Percentiles rank a stretch among this genome's conserved stretches.
Evolutionary conservation across 2,113 vertebrate species (phyloP).

Genomic region (Pseudolaguvia tuberculata): DNA sequence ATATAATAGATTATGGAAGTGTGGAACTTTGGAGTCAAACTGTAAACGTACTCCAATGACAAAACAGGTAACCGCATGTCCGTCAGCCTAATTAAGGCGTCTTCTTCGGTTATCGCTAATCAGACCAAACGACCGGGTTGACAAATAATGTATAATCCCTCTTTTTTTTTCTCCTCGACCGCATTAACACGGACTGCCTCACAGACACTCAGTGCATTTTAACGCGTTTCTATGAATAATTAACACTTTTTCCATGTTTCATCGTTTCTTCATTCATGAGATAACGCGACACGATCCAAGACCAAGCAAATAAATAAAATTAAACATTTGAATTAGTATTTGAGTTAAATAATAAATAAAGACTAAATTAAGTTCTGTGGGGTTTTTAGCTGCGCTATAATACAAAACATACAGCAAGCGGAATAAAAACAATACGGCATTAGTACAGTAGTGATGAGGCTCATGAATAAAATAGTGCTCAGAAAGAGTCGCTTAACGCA

Average conservation of each 20-base stretch:
- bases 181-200: conserved; percentile 31
- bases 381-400: background rate
- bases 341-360: background rate
- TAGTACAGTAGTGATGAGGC: too few species aligned
- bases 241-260: conserved; percentile 55
- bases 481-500: too few species aligned
- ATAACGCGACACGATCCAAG: background rate
- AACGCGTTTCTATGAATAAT: conserved; percentile 63
- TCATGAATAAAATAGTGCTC: too few species aligned
- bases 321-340: too few species aligned
- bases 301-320: background rate
- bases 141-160: background rate
- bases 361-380: background rate
- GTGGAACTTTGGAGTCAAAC: too few species aligned
- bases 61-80: background rate
- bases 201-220: background rate
- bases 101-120: conserved; percentile 1
- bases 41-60: background rate
- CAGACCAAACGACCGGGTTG: too few species aligned
- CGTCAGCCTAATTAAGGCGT: background rate
- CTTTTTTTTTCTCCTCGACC: conserved; percentile 12
- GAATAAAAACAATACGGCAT: too few species aligned
- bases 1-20: too few species aligned
- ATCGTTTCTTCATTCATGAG: conserved; percentile 15
- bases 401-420: background rate